These are phyloP conservation scores for Macrosteles quadrilineatus DNA, from an alignment of 1,140 invertebrate genomes.

Conservation along the genomic window DNA sequence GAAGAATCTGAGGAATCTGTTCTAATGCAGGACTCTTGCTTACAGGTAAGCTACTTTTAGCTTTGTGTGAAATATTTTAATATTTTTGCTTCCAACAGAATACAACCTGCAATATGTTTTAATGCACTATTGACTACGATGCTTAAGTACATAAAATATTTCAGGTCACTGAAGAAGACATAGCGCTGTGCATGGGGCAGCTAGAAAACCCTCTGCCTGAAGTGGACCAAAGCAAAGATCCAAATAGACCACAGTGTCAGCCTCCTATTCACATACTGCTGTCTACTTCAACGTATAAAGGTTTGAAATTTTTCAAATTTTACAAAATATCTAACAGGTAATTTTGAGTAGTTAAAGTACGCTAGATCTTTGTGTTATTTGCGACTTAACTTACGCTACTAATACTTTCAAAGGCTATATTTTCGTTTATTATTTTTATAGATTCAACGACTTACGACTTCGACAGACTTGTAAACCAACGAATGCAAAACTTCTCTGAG, in stretches of 20 bases:
- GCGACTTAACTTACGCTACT: too few species aligned
- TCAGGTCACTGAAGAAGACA: conserved; percentile 86
- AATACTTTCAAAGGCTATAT: too few species aligned
- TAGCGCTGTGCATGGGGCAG: conserved; percentile 79
- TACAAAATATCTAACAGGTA: too few species aligned
- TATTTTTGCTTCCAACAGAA: too few species aligned
- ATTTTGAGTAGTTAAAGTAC: too few species aligned
- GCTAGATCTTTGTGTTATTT: too few species aligned
- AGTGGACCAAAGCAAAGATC: conserved; percentile 75
- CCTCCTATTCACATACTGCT: not conserved
- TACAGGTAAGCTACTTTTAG: too few species aligned
- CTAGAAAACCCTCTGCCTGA: conserved; percentile 69
- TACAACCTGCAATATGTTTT: too few species aligned
- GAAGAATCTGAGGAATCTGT: conserved; percentile 77
- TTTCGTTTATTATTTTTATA: too few species aligned
- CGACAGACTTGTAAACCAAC: conserved; percentile 54
- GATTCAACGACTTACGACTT: conserved; percentile 77
- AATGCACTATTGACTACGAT: too few species aligned
- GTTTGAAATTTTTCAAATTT: not conserved
- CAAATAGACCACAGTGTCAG: conserved; percentile 80
- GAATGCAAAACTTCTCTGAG: not conserved
- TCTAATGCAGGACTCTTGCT: conserved; percentile 78
- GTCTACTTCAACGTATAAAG: not conserved
- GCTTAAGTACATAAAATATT: too few species aligned
- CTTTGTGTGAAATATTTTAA: too few species aligned